Conservation (phyloP, 2,797 vertebrate genomes). For the Novumbra hubbsi region DNA sequence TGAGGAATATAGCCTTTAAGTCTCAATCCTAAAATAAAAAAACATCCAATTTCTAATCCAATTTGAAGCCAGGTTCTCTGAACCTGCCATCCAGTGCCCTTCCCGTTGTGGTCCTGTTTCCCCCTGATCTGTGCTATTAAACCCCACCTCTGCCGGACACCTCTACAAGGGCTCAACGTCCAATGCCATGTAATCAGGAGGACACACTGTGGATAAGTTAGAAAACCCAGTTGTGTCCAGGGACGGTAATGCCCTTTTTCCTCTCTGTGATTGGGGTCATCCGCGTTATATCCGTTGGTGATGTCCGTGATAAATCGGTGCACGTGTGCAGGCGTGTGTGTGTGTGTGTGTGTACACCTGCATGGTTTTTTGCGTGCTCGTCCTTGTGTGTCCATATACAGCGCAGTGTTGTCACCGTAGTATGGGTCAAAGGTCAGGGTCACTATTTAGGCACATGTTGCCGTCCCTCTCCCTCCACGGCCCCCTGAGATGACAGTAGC, state of each 20-base stretch:
- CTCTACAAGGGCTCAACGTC: constrained; percentile 55
- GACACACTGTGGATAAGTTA: constrained; percentile 39
- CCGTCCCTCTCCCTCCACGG: constrained; percentile 37
- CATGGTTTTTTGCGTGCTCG: neutral
- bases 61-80: neutral
- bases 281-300: constrained; percentile 56
- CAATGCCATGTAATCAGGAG: constrained; percentile 49
- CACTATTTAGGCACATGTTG: constrained; percentile 60
- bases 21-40: too few species aligned
- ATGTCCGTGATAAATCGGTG: constrained; percentile 56
- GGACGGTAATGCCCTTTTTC: constrained; percentile 34
- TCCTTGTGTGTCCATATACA: constrained; percentile 9
- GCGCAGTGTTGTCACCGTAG: constrained; percentile 46
- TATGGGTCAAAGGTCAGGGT: constrained; percentile 63
- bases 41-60: neutral
- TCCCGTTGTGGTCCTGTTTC: constrained; percentile 33
- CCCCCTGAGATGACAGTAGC: constrained; percentile 27
- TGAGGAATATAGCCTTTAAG: too few species aligned
- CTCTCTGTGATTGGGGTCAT: constrained; percentile 71
- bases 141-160: constrained; percentile 51
- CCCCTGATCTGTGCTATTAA: constrained; percentile 63
- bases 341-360: constrained; percentile 1
- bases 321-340: constrained; percentile 14
- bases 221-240: constrained; percentile 55
- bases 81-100: neutral